Base-by-base conservation (phyloP, 2,113 vertebrate genomes). In the Brachirus orientalis region DNA sequence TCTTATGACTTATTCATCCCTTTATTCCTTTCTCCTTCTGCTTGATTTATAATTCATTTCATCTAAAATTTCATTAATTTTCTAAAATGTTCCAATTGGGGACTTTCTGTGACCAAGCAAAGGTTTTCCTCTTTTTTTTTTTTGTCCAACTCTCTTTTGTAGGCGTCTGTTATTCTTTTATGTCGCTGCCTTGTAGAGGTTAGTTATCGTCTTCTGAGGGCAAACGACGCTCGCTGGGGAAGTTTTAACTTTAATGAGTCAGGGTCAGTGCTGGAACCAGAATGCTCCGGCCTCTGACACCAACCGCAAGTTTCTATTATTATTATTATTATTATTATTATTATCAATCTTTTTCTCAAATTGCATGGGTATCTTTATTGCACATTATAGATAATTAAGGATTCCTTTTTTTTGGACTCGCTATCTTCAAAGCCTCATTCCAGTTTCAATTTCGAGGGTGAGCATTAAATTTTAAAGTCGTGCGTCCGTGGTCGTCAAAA, bases 11-110 rank as follows among this genome's bases (percentile, higher is more conserved):
- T 90, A 94, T 94, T 94, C 88, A 92, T 93, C 89, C 85, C 84
- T 75, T 59, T 72, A 53, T 75, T n/a, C 57, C 56, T 66, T 77
- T 84, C 78, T 83, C 75, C 75, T 69, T 50, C 70, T 84, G 62
- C 84, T 81, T 91, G 89, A 92, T 94, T 93, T 91, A 94, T 94
- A 91, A 94, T 94, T 94, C 90, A 94, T 93, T 94, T 93, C 90
- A 93, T 94, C 88, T 92, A 93, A 93, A 93, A 92, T 93, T 93
- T 93, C 91, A 94, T 94, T 93, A 91, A 94, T 94, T 94, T 94
- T 94, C 91, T 92, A 93, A 94, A 94, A 93, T 93, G 92, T 92
- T 93, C 87, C 92, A 92, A 90, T 91, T 92, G 91, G 86, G 90
- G 88, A 82, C 87, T 87, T 88, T 83, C 84, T 85, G 85, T 83